Evolutionary conservation across 64 coral and sea anemone genomes (phyloP).

Genomic region (Montipora cactus): DNA sequence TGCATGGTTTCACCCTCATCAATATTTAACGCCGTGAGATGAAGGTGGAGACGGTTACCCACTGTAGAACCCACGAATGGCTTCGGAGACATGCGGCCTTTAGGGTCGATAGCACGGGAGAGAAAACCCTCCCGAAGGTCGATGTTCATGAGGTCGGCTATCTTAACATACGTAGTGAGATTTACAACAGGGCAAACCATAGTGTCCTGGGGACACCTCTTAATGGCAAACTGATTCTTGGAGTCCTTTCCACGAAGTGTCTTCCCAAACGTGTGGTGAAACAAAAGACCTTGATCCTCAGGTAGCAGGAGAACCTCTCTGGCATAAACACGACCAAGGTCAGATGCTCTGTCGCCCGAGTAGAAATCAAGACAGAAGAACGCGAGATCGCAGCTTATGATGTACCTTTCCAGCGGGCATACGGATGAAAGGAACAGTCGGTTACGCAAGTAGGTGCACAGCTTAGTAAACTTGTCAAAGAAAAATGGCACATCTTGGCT

Average conservation of each 20-base stretch:
- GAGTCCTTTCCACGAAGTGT: background rate
- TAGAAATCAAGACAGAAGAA: slow-evolving; percentile 70
- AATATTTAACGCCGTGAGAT: background rate
- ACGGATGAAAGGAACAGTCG: background rate
- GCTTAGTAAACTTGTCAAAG: slow-evolving; percentile 36
- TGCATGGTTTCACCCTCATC: slow-evolving; percentile 29
- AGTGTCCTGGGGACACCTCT: background rate
- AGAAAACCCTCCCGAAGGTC: background rate
- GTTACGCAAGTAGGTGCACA: background rate
- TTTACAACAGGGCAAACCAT: background rate
- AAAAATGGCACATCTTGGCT: slow-evolving; percentile 65
- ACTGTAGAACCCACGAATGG: slow-evolving; percentile 14
- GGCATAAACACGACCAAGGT: slow-evolving; percentile 25
- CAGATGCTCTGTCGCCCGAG: slow-evolving; percentile 50
- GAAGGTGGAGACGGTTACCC: background rate
- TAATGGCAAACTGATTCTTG: background rate
- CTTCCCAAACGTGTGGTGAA: background rate
- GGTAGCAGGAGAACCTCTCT: background rate
- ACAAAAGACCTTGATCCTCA: background rate
- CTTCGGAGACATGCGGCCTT: background rate
- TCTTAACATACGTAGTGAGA: background rate
- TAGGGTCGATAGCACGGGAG: background rate
- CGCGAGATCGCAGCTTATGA: slow-evolving; percentile 7
- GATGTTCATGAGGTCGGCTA: background rate
- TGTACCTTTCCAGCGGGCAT: background rate